Percentiles rank a stretch among this genome's conserved stretches.
Evolutionary conservation across 2,888 invertebrate genomes (phyloP).

Genomic region (Sympetrum striolatum): DNA sequence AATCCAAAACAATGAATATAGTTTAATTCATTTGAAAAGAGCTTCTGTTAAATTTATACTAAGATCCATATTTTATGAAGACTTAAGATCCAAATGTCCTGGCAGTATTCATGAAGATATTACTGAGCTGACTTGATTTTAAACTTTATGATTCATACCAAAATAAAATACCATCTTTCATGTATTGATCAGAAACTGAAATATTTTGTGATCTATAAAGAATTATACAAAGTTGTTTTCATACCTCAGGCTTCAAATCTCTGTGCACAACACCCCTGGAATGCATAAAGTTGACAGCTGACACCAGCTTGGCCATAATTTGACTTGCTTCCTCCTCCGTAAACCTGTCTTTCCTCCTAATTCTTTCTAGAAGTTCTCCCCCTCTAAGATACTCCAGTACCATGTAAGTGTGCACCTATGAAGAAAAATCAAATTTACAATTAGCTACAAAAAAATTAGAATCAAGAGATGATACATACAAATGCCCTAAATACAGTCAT

Average conservation of each 20-base stretch:
- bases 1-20: too few species aligned
- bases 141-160: background rate
- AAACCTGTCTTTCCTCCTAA: constrained; percentile 71
- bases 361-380: constrained; percentile 78
- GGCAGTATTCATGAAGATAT: too few species aligned
- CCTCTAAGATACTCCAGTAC: constrained; percentile 86
- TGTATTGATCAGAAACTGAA: background rate
- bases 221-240: background rate
- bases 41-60: too few species aligned
- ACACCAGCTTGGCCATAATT: constrained; percentile 81
- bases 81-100: too few species aligned
- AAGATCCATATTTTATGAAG: too few species aligned
- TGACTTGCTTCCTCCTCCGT: constrained; percentile 80
- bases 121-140: too few species aligned
- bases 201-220: too few species aligned
- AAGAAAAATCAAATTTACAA: constrained; percentile 39
- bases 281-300: constrained; percentile 87
- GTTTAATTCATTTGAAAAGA: too few species aligned
- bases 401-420: constrained; percentile 82
- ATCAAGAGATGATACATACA: background rate
- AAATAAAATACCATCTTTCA: background rate
- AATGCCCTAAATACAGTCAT: too few species aligned
- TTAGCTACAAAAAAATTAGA: background rate
- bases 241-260: constrained; percentile 92
- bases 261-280: constrained; percentile 84